phyloP scores from a whole-genome alignment of 2,888 invertebrate genomes.

The Rapana venosa region DNA sequence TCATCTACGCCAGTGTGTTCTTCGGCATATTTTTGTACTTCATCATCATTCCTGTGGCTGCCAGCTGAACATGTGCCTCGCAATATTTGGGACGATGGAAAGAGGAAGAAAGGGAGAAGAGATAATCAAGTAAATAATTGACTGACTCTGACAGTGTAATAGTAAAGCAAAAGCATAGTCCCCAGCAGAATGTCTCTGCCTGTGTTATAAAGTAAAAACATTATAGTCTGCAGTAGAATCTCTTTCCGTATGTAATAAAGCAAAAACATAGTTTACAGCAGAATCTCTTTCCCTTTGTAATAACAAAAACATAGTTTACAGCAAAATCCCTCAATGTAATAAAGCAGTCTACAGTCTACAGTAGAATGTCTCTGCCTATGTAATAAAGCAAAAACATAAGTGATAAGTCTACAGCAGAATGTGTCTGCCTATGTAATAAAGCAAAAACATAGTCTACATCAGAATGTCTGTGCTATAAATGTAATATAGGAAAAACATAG shows the following conservation, averaged over 20 bases:
- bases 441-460: too few species aligned
- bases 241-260: not conserved
- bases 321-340: too few species aligned
- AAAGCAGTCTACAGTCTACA: too few species aligned
- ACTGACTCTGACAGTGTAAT: not conserved
- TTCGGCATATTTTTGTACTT: constrained; percentile 58
- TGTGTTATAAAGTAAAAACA: not conserved
- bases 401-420: too few species aligned
- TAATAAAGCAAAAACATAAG: too few species aligned
- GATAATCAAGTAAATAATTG: not conserved
- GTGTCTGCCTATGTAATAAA: too few species aligned
- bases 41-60: constrained; percentile 57
- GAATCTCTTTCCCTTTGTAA: too few species aligned
- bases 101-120: not conserved
- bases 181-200: not conserved
- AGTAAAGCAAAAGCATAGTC: not conserved
- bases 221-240: not conserved
- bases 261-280: too few species aligned
- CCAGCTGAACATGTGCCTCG: not conserved
- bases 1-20: constrained; percentile 66
- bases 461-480: too few species aligned
- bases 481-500: not conserved
- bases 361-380: too few species aligned
- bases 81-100: not conserved
- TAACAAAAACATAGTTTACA: too few species aligned